A percentile compares a stretch with the other conserved stretches of the same genome.
Evolutionary conservation across 2,797 vertebrate species (phyloP).

Genomic region (Hypotaenidia philippensis): DNA sequence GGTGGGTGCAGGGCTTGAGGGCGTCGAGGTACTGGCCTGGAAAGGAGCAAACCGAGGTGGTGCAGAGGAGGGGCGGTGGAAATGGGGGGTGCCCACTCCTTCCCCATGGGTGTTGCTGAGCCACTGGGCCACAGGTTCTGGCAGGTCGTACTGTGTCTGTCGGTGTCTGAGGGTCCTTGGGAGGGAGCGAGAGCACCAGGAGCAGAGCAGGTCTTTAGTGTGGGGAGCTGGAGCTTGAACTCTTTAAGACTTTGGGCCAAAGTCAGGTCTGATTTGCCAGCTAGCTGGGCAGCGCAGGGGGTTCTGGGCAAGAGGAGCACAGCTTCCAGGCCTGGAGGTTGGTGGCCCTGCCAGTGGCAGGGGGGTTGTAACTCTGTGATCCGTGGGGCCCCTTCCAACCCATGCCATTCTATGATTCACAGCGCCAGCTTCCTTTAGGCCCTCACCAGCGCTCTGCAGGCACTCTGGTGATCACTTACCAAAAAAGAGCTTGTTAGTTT

Average conservation of each 20-base stretch:
- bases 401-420: not conserved
- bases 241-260: not conserved
- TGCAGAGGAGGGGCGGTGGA: no score
- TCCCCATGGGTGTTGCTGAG: not conserved
- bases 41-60: no score
- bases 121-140: accelerated
- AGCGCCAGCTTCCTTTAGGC: not conserved
- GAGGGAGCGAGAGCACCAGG: not conserved
- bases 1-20: not conserved
- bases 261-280: not conserved
- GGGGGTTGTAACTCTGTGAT: no score
- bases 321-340: no score
- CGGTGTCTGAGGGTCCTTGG: not conserved
- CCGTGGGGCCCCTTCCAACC: no score
- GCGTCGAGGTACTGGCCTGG: no score
- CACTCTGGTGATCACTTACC: not conserved
- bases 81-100: not conserved
- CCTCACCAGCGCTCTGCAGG: accelerated
- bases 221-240: not conserved
- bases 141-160: not conserved
- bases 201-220: not conserved
- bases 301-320: no score
- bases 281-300: accelerated
- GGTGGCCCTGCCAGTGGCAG: no score
- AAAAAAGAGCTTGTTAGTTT: not conserved